Percentiles rank a stretch among this genome's conserved stretches.
Evolutionary conservation across 2,113 vertebrate species (phyloP).

Genomic region (Anguilla rostrata): DNA sequence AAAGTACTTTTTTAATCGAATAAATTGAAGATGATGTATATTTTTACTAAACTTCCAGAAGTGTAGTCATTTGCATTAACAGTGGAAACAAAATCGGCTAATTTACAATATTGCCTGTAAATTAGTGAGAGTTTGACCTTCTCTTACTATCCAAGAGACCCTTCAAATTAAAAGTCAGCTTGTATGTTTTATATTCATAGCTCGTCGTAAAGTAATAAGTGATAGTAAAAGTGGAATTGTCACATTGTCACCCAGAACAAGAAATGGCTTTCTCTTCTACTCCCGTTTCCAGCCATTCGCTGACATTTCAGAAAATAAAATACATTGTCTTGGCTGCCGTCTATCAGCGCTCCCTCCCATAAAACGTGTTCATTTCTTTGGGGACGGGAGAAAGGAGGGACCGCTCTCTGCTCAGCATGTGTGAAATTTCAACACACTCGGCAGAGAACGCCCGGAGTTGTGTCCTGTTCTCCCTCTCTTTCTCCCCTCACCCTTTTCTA

Average conservation of each 20-base stretch:
- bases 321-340: slow-evolving; percentile 35
- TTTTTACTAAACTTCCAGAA: neutral
- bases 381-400: slow-evolving; percentile 17
- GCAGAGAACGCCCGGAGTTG: neutral
- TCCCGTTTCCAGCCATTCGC: slow-evolving; percentile 5
- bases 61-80: too few species aligned
- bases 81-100: neutral
- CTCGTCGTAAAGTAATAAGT: neutral
- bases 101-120: too few species aligned
- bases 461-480: neutral
- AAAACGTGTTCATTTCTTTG: slow-evolving; percentile 33
- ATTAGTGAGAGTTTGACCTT: neutral
- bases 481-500: neutral
- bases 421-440: slow-evolving; percentile 13
- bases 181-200: neutral
- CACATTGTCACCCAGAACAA: neutral
- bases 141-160: neutral
- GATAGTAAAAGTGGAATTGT: slow-evolving; percentile 1
- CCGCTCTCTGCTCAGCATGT: slow-evolving; percentile 10
- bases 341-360: slow-evolving; percentile 35
- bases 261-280: neutral
- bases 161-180: neutral
- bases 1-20: too few species aligned
- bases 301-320: slow-evolving; percentile 24
- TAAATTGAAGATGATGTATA: too few species aligned